Evolutionary conservation across 2,888 invertebrate species (phyloP).

Genomic region (Iselma pallidipennis): DNA sequence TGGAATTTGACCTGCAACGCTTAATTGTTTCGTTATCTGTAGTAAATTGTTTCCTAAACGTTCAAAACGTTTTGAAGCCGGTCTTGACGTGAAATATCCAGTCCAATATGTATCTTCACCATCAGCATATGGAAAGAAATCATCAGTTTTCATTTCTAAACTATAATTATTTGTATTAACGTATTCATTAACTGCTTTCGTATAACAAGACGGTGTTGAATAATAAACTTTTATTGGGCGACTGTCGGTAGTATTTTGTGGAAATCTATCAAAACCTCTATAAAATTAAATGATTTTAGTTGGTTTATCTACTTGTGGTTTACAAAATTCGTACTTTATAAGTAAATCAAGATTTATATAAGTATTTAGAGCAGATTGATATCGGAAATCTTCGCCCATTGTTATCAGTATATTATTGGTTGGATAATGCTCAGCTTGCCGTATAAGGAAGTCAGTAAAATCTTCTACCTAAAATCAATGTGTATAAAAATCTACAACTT

Average conservation of each 20-base stretch:
- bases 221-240: conserved; percentile 69
- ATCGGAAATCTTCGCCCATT: conserved; percentile 26
- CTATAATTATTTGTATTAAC: conserved; percentile 11
- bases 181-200: conserved; percentile 65
- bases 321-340: conserved; percentile 11
- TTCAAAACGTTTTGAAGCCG: conserved; percentile 76
- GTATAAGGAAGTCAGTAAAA: conserved; percentile 40
- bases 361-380: conserved; percentile 14
- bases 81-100: conserved; percentile 82
- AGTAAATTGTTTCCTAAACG: conserved; percentile 71
- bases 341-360: conserved; percentile 20
- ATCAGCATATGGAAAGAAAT: conserved; percentile 89
- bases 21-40: conserved; percentile 43
- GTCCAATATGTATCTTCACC: conserved; percentile 88
- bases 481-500: not conserved
- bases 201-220: conserved; percentile 80
- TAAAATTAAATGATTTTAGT: not conserved
- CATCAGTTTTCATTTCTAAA: conserved; percentile 71
- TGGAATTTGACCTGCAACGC: not conserved
- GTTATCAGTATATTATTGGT: conserved; percentile 22
- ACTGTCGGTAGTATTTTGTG: conserved; percentile 5
- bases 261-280: conserved; percentile 17
- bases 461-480: conserved; percentile 39
- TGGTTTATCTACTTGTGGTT: not conserved
- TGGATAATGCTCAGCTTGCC: conserved; percentile 42